Evolutionary conservation across 1,140 invertebrate species (phyloP).

Genomic region (Oryctes rhinoceros): DNA sequence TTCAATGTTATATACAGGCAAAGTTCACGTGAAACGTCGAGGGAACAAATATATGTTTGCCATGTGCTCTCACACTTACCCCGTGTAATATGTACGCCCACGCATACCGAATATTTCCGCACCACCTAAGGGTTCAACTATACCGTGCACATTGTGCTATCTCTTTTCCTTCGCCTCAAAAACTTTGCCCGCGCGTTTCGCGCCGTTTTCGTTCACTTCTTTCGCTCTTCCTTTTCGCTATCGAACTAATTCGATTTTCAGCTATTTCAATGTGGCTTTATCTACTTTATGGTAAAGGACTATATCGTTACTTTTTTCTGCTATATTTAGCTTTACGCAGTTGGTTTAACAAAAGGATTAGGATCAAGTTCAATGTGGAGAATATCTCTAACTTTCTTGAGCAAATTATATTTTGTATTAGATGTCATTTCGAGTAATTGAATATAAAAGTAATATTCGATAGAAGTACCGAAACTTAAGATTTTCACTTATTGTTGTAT

Average conservation of each 20-base stretch:
- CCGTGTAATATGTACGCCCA: constrained; percentile 28
- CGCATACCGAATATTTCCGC: not conserved
- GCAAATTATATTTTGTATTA: not conserved
- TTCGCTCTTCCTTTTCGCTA: not conserved
- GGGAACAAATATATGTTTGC: constrained; percentile 27
- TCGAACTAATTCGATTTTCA: constrained; percentile 31
- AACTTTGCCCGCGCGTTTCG: constrained; percentile 15
- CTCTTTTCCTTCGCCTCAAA: constrained; percentile 3
- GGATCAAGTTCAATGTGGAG: not conserved
- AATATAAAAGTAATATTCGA: too few relatives aligned
- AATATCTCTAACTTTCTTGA: not conserved
- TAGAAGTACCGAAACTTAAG: too few relatives aligned
- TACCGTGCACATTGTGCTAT: constrained; percentile 9
- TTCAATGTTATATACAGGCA: constrained; percentile 30
- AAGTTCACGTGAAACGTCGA: constrained; percentile 22
- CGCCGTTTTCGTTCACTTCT: not conserved
- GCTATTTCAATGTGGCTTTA: constrained; percentile 29
- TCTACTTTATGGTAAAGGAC: constrained; percentile 14
- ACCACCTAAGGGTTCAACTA: not conserved
- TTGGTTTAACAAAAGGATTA: not conserved
- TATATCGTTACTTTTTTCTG: constrained; percentile 21
- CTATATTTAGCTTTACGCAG: constrained; percentile 15
- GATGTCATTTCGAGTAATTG: not conserved
- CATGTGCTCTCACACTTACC: constrained; percentile 25
- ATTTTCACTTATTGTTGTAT: too few relatives aligned